Evolutionary conservation across 2,888 invertebrate species (phyloP).

Genomic region (Pandemis heparana): DNA sequence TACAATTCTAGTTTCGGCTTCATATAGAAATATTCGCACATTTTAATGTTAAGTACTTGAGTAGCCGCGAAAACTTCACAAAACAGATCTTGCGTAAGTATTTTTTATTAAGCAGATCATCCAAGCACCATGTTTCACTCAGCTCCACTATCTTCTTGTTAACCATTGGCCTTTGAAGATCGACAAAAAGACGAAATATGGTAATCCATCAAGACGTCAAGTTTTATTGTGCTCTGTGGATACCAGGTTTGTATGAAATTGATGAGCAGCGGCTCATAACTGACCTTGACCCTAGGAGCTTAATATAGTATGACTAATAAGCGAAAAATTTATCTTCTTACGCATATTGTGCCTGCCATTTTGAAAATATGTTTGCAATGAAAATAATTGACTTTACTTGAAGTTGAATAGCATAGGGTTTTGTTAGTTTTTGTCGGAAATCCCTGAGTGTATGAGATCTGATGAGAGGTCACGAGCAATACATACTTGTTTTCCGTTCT

Average conservation of each 20-base stretch:
- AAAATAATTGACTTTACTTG: slow-evolving; percentile 63
- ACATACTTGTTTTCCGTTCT: background rate
- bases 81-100: background rate
- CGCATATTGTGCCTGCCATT: slow-evolving; percentile 2
- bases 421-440: background rate
- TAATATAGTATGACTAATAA: slow-evolving; percentile 54
- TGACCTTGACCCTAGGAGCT: slow-evolving; percentile 40
- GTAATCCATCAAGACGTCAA: slow-evolving; percentile 75
- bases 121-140: slow-evolving; percentile 10
- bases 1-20: too few relatives aligned
- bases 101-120: slow-evolving; percentile 31
- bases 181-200: slow-evolving; percentile 67
- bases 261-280: slow-evolving; percentile 61
- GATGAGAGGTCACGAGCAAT: background rate
- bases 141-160: slow-evolving; percentile 18
- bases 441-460: background rate
- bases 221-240: slow-evolving; percentile 72
- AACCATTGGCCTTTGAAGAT: slow-evolving; percentile 34
- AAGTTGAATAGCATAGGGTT: background rate
- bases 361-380: slow-evolving; percentile 49
- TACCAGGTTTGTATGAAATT: slow-evolving; percentile 79
- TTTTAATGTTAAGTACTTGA: too few relatives aligned
- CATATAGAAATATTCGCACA: too few relatives aligned
- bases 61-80: too few relatives aligned
- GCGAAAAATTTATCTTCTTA: slow-evolving; percentile 60